Evolutionary conservation across 2,888 invertebrate species (phyloP), one percentile per base, ranked within the genome.

Genomic region (Cinara cedri): DNA sequence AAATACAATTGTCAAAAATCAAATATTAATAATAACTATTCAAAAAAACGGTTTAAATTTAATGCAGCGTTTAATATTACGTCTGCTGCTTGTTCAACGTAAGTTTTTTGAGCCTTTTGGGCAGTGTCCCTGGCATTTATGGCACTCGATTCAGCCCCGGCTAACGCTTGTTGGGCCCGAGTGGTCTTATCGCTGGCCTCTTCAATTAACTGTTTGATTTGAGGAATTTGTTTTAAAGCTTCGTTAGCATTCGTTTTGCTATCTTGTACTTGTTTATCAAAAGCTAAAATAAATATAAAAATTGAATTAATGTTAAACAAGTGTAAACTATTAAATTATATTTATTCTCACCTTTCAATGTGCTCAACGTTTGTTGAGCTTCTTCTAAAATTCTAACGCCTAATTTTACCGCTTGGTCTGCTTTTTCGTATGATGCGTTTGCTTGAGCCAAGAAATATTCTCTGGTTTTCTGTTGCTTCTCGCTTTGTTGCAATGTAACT

Each of bases 191-290:
- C 86, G 76, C 91, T 90, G 0, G 96, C 94, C 83, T 92, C 91
- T 26, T 87, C 84, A 54, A 96, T 91, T 81, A 90, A 87, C 78
- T 88, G 86, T 84, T 92, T 90, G 80, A 98, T 96, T 81, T 90
- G 89, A 0, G 91, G 90, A 21, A 97, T 91, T 81, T 90, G 90
- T 81, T 89, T 86, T 16, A 96, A 86, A 0, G 97, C 95, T 82
- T 92, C 89, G 62, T 91, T 88, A 0, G 98, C 97, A 82, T 91
- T 90, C 68, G 90, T 89, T 81, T 94, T 92, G 81, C 94, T 96
- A 82, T 92, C 91, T 83, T 94, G 91, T 0, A 97, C 96, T 86
- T 95, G 91, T 81, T 92, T 90, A 85, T 97, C 95, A 87, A 98
- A 98, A 85, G 92, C 94, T 93, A 84, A 71, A 84, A 83, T 6